Conservation (phyloP, 2,797 vertebrate species). For the Acrossocheilus fasciatus region DNA sequence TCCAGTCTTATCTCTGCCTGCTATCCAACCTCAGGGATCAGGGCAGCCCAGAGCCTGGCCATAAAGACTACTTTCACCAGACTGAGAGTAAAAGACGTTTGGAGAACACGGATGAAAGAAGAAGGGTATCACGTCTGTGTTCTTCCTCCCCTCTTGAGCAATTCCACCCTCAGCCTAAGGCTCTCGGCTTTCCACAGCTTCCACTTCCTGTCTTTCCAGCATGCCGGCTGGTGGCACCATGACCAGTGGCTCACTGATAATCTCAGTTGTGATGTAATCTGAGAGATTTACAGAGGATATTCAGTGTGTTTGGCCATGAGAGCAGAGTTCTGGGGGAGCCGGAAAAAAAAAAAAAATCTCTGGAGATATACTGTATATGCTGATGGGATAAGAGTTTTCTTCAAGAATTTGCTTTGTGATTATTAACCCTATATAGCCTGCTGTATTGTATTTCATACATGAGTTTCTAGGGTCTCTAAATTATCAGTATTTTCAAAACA, state of each 20-base stretch:
- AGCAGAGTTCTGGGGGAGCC: not conserved
- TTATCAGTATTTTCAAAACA: not conserved
- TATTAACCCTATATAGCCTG: not conserved
- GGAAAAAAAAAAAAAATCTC: not conserved
- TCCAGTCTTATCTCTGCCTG: conserved; percentile 62
- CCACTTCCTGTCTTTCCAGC: conserved; percentile 42
- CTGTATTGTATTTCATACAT: not conserved
- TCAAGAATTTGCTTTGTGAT: not conserved
- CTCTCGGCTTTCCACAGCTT: conserved; percentile 30
- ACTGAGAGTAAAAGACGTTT: conserved; percentile 5
- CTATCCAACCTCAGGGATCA: conserved; percentile 49
- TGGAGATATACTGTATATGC: not conserved
- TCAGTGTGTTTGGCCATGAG: not conserved
- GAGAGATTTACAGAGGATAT: conserved; percentile 30
- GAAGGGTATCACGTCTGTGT: conserved; percentile 14
- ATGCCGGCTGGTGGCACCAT: conserved; percentile 29
- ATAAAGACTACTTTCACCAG: conserved; percentile 65
- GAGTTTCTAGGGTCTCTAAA: not conserved
- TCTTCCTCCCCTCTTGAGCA: conserved; percentile 14
- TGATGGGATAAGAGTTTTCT: not conserved
- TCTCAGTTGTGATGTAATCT: conserved; percentile 36
- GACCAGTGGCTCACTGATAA: conserved; percentile 34
- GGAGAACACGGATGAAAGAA: conserved; percentile 25
- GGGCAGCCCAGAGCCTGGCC: conserved; percentile 29
- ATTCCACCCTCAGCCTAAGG: conserved; percentile 13